Evolutionary conservation across 2,888 invertebrate genomes (phyloP).

Genomic region (Autographa gamma): DNA sequence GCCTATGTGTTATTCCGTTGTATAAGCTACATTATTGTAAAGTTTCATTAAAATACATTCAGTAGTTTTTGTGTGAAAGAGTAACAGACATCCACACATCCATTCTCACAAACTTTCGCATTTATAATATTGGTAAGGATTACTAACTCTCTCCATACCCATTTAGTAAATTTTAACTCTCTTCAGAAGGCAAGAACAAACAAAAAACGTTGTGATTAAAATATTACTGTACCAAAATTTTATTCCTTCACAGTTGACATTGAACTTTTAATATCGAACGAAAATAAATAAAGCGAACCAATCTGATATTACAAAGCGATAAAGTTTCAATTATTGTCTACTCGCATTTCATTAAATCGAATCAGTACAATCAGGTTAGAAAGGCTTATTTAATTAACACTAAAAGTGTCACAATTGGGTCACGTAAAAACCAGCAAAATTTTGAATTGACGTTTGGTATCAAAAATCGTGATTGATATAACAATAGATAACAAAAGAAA

Average conservation of each 20-base stretch:
- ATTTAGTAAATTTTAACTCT: no score
- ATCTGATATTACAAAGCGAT: not conserved
- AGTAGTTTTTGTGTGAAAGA: no score
- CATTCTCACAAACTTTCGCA: no score
- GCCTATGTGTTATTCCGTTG: no score
- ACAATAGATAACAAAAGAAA: conserved; percentile 63
- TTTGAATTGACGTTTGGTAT: conserved; percentile 24
- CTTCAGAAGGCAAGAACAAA: no score
- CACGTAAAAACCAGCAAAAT: not conserved
- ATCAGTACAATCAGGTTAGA: not conserved
- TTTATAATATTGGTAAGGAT: no score
- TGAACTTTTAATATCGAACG: not conserved
- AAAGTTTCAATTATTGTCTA: conserved; percentile 2
- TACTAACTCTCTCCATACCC: no score
- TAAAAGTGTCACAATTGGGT: not conserved
- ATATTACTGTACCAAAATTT: not conserved
- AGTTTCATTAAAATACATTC: no score
- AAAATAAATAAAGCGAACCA: not conserved
- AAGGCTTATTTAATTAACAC: not conserved
- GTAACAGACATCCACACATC: no score
- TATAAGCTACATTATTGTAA: no score
- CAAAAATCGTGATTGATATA: conserved; percentile 62
- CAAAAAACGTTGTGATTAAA: not conserved
- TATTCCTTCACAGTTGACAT: not conserved
- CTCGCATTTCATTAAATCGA: not conserved